Conservation (phyloP, 2,888 invertebrate genomes). For the Cylindroiulus punctatus region DNA sequence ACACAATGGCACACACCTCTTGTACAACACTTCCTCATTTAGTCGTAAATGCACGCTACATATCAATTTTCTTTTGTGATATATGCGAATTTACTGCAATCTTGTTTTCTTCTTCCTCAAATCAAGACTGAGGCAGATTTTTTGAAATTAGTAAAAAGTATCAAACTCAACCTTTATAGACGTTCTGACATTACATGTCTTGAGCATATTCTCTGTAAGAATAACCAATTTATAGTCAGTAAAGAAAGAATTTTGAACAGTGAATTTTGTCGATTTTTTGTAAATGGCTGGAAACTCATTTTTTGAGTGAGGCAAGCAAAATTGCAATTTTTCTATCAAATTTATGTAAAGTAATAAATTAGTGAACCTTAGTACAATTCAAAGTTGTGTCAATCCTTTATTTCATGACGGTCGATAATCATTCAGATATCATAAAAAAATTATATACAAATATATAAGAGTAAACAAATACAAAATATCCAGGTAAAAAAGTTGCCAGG, state of each 20-base stretch:
- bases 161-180: neutral
- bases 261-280: too few relatives aligned
- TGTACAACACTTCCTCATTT: neutral
- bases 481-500: neutral
- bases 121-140: too few relatives aligned
- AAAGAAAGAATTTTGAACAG: neutral
- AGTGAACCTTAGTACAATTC: neutral
- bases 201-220: too few relatives aligned
- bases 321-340: neutral
- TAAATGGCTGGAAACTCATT: too few relatives aligned
- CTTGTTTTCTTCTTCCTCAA: too few relatives aligned
- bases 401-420: neutral
- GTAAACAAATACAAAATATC: neutral
- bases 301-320: neutral
- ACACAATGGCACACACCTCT: neutral
- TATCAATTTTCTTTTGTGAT: conserved; percentile 11
- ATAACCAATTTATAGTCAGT: neutral
- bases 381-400: neutral
- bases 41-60: neutral
- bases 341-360: neutral
- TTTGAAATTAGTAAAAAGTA: too few relatives aligned
- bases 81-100: too few relatives aligned
- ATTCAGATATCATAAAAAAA: neutral
- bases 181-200: neutral
- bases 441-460: conserved; percentile 40